phyloP scores from a whole-genome alignment of 2,113 vertebrate genomes.

The Phyllostomus hastatus region DNA sequence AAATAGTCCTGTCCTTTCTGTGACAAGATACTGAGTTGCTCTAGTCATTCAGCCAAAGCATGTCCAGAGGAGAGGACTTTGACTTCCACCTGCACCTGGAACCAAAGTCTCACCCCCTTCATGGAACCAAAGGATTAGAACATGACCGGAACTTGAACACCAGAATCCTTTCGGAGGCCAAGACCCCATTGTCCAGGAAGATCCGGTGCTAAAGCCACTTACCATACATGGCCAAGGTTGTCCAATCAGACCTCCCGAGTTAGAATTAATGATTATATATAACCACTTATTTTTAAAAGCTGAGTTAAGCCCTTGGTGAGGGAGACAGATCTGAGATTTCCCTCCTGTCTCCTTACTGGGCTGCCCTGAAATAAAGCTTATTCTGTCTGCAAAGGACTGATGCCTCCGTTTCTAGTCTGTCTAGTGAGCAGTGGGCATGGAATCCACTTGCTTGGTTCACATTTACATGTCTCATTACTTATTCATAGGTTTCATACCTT shows the following conservation, averaged over 20 bases:
- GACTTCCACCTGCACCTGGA: not conserved
- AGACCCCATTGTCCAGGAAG: not conserved
- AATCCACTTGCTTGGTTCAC: not conserved
- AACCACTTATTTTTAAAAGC: not conserved
- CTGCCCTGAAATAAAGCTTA: not conserved
- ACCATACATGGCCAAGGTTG: not conserved
- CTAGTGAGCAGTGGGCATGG: too few relatives aligned
- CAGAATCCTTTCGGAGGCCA: not conserved
- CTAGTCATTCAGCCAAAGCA: not conserved
- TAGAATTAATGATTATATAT: not conserved
- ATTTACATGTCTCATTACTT: not conserved
- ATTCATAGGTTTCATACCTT: not conserved
- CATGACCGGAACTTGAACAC: not conserved
- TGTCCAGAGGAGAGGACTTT: not conserved
- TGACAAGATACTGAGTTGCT: not conserved
- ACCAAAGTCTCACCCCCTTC: not conserved
- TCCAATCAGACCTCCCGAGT: not conserved
- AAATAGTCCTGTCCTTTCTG: not conserved
- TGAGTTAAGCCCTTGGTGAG: not conserved
- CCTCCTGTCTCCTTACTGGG: not conserved
- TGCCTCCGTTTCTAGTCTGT: not conserved
- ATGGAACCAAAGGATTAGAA: not conserved
- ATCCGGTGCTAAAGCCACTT: not conserved
- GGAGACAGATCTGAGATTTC: not conserved
- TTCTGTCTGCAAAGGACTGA: not conserved